Evolutionary conservation across 2,888 invertebrate species (phyloP), one percentile per base, ranked within the genome.

Genomic region (Pachliopta kotzebuea): DNA sequence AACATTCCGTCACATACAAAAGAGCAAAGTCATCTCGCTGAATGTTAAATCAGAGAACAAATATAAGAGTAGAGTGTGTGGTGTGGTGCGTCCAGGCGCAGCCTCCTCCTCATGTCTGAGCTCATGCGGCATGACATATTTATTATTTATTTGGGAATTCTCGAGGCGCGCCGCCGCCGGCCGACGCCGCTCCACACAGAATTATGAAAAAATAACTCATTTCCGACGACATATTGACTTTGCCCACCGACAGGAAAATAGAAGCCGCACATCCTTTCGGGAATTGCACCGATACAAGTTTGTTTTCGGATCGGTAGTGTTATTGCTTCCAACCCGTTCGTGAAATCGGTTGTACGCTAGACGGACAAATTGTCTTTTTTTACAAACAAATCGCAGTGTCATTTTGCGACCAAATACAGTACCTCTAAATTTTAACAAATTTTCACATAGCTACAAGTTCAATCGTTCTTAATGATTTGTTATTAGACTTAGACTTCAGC

Each of bases 141-240:
- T 90, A 90, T 90, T 90, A 90, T 90, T 89, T 90, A 89, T 90
- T 90, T 88, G 90, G 87, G 88, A 89, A 88, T 89, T 83, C 85
- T 76, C 78, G 74, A 67, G 77, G 79, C 79, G 71, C 71, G 71
- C 71, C 69, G 56, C 69, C 71, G 67, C 60, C 61, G 68, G 63
- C 61, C 69, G 69, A 49, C 65, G 62, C 31, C 67, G 70, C 65
- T 60, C 64, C 63, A 62, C 75, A 73, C 79, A 76, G 86, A 85
- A 85, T 86, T 87, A 88, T 86, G 87, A 86, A 86, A 86, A 88
- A 88, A 89, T 88, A 90, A 89, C 88, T 89, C 87, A 89, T 90
- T 83, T 83, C 81, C 81, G 72, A 79, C 85, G 84, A 86, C 86
- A 84, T 89, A 90, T 89, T 88, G 89, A 87, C 88, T 88, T 84